Base-by-base conservation (phyloP, 2,113 vertebrate species). In the Paralichthys olivaceus region DNA sequence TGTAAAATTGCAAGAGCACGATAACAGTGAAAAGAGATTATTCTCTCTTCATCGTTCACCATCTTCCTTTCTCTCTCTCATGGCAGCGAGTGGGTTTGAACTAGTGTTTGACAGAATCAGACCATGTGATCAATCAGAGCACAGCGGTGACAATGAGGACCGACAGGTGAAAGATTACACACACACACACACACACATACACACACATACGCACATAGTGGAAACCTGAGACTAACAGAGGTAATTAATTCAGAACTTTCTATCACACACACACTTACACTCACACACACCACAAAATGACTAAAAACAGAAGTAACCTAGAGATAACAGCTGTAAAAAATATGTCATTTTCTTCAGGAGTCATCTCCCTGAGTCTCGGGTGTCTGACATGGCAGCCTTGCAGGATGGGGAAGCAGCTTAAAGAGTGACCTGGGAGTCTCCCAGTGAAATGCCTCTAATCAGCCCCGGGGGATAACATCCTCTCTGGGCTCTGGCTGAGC, bases 381-480 rank as follows among this genome's bases (percentile, higher is more conserved):
- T 82, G 77, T 86, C 61, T 84, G 76, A 90, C 77, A 80, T 73
- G 66, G 72, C 76, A 80, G 80, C 51, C 80, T 69, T 69, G 69
- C 56, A 79, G 83, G 55, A 49, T 66, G 57, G 40, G 51, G 71
- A 81, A 62, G 71, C 51, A 89, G 79, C 66, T 88, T 90, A 89
- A 91, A 91, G 62, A 89, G 72, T 94, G 89, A 91, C 93, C 92
- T 75, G 59, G 77, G 80, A 85, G 88, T 86, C 87, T 90, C 74
- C 85, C 82, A 81, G 86, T 84, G 84, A 94, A 92, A 91, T 84
- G 80, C 84, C 81, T 92, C 83, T 91, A 93, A 94, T 92, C 92
- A 91, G 90, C 86, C 91, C 80, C 86, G n/a, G 77, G 89, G 90
- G 92, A 91, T 87, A 84, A 90, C 89, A 92, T 90, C 91, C 90